phyloP scores from a whole-genome alignment of 2,888 invertebrate species.

The Coecobrya sp. region DNA sequence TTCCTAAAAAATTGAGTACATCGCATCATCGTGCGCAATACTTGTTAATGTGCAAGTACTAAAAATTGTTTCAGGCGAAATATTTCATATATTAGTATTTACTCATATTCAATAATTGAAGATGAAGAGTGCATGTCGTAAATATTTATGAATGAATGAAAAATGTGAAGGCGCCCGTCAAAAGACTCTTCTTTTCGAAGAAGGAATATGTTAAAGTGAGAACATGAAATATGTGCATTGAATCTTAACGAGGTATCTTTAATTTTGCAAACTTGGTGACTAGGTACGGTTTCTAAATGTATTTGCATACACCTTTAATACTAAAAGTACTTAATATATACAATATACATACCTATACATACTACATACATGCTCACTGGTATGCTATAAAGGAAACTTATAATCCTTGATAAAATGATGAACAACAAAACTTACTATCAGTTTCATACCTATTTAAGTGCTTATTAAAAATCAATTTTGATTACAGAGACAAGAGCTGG shows the following conservation, averaged over 20 bases:
- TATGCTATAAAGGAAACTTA: too few species aligned
- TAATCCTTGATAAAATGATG: too few species aligned
- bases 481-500: too few species aligned
- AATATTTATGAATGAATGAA: constrained; percentile 73
- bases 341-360: too few species aligned
- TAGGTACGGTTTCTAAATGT: neutral
- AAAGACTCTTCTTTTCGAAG: constrained; percentile 44
- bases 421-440: too few species aligned
- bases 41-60: neutral
- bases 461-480: too few species aligned
- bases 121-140: constrained; percentile 37
- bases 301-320: neutral
- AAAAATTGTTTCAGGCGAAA: constrained; percentile 2
- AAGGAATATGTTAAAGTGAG: constrained; percentile 74
- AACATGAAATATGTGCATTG: constrained; percentile 69
- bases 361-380: too few species aligned
- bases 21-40: too few species aligned
- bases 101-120: neutral
- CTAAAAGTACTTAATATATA: too few species aligned
- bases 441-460: too few species aligned
- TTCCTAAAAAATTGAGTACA: too few species aligned
- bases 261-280: constrained; percentile 53
- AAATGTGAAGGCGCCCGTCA: constrained; percentile 57
- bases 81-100: neutral
- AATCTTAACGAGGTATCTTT: constrained; percentile 56